A percentile compares a stretch with the other conserved stretches of the same genome.
Evolutionary conservation across 2,797 vertebrate species (phyloP).

Genomic region (Halcyon smyrnensis): DNA sequence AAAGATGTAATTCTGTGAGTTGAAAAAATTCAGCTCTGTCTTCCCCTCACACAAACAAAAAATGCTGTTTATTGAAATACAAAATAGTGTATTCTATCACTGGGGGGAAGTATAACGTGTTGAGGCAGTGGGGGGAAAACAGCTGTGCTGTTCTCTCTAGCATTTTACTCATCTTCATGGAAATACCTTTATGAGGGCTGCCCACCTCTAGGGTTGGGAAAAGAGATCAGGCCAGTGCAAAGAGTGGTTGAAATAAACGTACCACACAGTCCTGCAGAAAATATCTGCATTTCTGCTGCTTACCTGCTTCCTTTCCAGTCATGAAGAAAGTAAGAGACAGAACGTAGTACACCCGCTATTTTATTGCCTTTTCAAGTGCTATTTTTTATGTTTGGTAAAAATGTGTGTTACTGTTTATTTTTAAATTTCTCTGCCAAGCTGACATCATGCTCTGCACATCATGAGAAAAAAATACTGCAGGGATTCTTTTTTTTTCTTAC

Average conservation of each 20-base stretch:
- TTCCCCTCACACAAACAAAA: background rate
- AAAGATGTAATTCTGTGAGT: background rate
- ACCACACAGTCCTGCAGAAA: background rate
- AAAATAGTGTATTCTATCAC: background rate
- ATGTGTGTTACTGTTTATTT: conserved; percentile 50
- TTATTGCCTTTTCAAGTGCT: conserved; percentile 5
- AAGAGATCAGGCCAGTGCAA: background rate
- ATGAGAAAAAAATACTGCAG: conserved; percentile 39
- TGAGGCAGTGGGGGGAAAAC: background rate
- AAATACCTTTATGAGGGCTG: background rate
- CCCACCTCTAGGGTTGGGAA: background rate
- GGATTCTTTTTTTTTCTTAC: background rate
- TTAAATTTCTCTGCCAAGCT: conserved; percentile 36
- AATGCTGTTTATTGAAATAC: background rate
- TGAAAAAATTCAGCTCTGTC: background rate
- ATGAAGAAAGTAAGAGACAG: background rate
- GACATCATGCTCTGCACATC: conserved; percentile 43
- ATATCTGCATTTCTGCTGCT: background rate
- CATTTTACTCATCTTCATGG: background rate
- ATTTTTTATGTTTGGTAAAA: conserved; percentile 37
- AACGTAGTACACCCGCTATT: background rate
- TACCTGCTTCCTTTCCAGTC: background rate
- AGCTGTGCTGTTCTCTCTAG: background rate
- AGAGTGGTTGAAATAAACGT: background rate
- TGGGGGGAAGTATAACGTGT: rapidly evolving